A percentile compares a stretch with the other conserved stretches of the same genome.
Evolutionary conservation across 2,888 invertebrate species (phyloP).

Genomic region (Dasysyrphus tricinctus): DNA sequence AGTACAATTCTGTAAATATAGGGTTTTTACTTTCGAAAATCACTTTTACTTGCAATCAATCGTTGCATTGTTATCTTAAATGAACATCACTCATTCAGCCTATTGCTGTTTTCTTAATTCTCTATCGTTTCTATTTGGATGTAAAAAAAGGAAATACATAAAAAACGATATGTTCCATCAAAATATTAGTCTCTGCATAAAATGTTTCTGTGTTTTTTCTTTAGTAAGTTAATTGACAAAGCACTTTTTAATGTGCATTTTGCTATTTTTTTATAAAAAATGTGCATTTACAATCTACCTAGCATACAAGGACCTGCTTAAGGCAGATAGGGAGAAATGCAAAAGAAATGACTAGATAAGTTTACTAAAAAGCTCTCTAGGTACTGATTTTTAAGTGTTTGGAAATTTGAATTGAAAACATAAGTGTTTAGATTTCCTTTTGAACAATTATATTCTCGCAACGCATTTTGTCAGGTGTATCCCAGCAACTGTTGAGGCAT

Average conservation of each 20-base stretch:
- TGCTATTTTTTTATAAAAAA: conserved; percentile 14
- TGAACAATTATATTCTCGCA: conserved; percentile 91
- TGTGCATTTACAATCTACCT: conserved; percentile 57
- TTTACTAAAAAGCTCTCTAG: conserved; percentile 59
- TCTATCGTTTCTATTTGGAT: background rate
- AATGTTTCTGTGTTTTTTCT: conserved; percentile 13
- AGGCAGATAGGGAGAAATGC: conserved; percentile 11
- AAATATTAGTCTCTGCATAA: conserved; percentile 38
- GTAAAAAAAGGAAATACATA: conserved; percentile 9
- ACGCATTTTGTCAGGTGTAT: conserved; percentile 86
- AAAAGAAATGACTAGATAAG: conserved; percentile 64
- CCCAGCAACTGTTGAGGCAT: conserved; percentile 94
- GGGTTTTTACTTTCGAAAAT: conserved; percentile 23
- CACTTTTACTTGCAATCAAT: conserved; percentile 23
- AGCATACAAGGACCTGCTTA: conserved; percentile 23
- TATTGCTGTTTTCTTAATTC: conserved; percentile 13
- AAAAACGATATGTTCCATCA: conserved; percentile 59
- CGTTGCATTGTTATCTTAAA: conserved; percentile 57
- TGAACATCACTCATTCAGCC: conserved; percentile 26
- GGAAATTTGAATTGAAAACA: background rate
- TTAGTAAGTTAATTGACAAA: conserved; percentile 63
- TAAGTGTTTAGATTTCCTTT: conserved; percentile 85
- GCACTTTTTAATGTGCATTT: conserved; percentile 53
- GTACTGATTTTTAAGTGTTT: conserved; percentile 54
- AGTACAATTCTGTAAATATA: conserved; percentile 12